A percentile compares a stretch with the other conserved stretches of the same genome.
Evolutionary conservation across 2,888 invertebrate genomes (phyloP).

Genomic region (Netelia melanura): DNA sequence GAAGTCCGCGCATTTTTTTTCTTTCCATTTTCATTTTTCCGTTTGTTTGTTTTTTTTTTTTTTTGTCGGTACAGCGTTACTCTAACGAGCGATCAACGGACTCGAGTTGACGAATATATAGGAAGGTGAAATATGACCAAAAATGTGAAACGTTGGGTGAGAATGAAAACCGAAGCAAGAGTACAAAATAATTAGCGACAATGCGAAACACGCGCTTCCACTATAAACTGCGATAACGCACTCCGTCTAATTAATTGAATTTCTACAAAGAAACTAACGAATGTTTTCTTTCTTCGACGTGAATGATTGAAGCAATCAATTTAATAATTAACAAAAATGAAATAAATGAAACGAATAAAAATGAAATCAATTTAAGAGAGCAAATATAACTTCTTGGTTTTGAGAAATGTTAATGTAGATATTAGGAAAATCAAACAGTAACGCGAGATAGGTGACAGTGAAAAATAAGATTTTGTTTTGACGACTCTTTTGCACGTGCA

Average conservation of each 20-base stretch:
- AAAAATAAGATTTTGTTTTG: neutral
- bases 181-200: slow-evolving; percentile 42
- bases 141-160: slow-evolving; percentile 16
- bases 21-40: slow-evolving; percentile 8
- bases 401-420: slow-evolving; percentile 1
- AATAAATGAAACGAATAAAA: neutral
- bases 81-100: neutral
- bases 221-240: too few relatives aligned
- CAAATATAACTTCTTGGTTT: neutral
- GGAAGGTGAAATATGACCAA: neutral
- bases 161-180: neutral
- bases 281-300: neutral
- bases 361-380: neutral
- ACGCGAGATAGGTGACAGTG: too few relatives aligned
- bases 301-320: neutral
- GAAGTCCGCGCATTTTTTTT: slow-evolving; percentile 19
- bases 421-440: neutral
- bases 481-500: slow-evolving; percentile 14
- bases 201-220: neutral
- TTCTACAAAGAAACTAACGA: too few relatives aligned
- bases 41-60: slow-evolving; percentile 4
- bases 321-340: neutral
- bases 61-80: neutral
- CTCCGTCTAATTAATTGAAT: too few relatives aligned
- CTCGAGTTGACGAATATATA: neutral